These are phyloP conservation scores for Nanorana parkeri DNA, from an alignment of 2,113 vertebrate species.

Conservation along the genomic window DNA sequence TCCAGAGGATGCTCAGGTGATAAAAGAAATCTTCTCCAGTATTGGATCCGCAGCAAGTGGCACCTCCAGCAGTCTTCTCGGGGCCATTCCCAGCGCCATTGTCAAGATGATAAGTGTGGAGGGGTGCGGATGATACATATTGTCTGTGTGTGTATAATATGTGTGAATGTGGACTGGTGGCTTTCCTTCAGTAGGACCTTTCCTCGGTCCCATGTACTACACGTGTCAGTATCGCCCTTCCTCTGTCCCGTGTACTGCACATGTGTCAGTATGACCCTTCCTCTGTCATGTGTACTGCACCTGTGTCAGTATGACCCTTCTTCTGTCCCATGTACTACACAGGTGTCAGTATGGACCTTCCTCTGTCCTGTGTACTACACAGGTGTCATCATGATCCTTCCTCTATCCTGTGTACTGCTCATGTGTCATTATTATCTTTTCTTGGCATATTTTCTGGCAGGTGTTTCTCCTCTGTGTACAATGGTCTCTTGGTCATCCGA, in stretches of 20 bases:
- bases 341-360: too few relatives aligned
- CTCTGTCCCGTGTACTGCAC: too few relatives aligned
- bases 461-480: slow-evolving; percentile 79
- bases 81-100: slow-evolving; percentile 80
- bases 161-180: too few relatives aligned
- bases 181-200: too few relatives aligned
- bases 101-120: slow-evolving; percentile 81
- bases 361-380: too few relatives aligned
- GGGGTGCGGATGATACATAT: slow-evolving; percentile 70
- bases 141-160: background rate
- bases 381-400: too few relatives aligned
- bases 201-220: too few relatives aligned
- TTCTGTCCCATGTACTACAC: too few relatives aligned
- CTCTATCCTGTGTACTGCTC: too few relatives aligned
- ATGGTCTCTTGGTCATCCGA: slow-evolving; percentile 86
- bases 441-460: slow-evolving; percentile 63
- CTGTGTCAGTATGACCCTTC: too few relatives aligned
- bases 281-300: background rate
- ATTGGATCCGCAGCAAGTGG: slow-evolving; percentile 87
- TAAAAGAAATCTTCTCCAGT: slow-evolving; percentile 94
- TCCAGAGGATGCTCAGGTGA: slow-evolving; percentile 83
- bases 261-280: slow-evolving; percentile 61
- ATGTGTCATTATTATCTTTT: too few relatives aligned
- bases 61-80: slow-evolving; percentile 80
- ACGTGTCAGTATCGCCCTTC: too few relatives aligned